Base-by-base conservation (phyloP, 2,113 vertebrate genomes). In the Platichthys flesus region DNA sequence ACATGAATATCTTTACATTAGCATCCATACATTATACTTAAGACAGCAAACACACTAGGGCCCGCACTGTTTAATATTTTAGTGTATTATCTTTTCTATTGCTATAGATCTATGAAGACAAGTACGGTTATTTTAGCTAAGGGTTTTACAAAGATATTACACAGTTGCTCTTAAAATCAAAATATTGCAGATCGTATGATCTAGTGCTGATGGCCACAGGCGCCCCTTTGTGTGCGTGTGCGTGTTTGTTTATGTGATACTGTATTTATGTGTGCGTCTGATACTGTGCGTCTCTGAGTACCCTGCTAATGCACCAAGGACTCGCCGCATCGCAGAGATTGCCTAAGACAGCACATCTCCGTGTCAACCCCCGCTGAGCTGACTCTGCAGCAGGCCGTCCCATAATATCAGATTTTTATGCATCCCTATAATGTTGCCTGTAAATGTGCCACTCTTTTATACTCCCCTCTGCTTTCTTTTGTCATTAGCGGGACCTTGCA, bases 331-430 rank as follows among this genome's bases (percentile, higher is more conserved):
- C 58, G 61, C 65, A 67, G 49, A 86, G 81, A 84, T 84, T 79
- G 82, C 87, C 68, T 70, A 45, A 71, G 85, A 85, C 79, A 69
- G 68, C 88, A 84, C 76, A 88, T 90, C 82, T 80, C 76, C n/a
- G 68, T 80, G 81, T 85, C 67, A 77, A 59, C 79, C 81, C 90
- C 89, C 18, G 63, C 88, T 84, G 84, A 69, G 90, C 83, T 72
- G 79, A 85, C 87, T 84, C 81, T 83, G 80, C 90, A 85, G 86
- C 81, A 77, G 80, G 64, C 87, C 67, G 9, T 82, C 74, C 78
- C 70, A 67, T 90, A 89, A 91, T 91, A 82, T 88, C 83, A 52
- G 20, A 89, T 89, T 87, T 90, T 84, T 89, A 92, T 89, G 90
- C 83, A 74, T 78, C 74, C 71, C 72, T 84, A 75, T 90, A 84